Conservation (phyloP, 1,140 invertebrate genomes). For the Hylaeus volcanicus region DNA sequence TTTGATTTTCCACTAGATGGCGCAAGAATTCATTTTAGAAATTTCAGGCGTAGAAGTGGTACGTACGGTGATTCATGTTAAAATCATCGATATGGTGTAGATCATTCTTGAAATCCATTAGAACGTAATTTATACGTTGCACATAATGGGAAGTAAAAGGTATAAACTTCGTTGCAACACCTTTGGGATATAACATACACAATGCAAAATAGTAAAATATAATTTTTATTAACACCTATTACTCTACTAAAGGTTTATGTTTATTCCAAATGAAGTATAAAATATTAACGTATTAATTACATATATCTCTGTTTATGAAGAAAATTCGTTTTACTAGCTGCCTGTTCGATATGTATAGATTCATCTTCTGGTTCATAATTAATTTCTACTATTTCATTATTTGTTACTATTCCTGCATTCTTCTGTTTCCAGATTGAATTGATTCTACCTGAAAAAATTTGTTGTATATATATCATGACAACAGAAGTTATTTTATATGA, state of each 20-base stretch:
- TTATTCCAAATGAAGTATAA: conserved; percentile 2
- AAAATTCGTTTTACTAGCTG: conserved; percentile 34
- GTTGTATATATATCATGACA: background rate
- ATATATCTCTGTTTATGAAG: background rate
- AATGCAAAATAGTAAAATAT: background rate
- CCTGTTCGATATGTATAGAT: conserved; percentile 40
- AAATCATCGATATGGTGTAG: background rate
- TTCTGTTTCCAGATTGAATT: conserved; percentile 17
- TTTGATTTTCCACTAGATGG: background rate
- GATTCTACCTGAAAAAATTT: conserved; percentile 39
- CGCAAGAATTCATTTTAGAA: conserved; percentile 11
- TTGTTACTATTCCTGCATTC: background rate
- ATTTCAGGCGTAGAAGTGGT: background rate
- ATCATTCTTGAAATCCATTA: background rate
- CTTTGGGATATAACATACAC: background rate
- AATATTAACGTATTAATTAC: background rate
- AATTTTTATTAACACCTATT: conserved; percentile 10
- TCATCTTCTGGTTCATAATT: conserved; percentile 37
- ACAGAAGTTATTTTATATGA: background rate
- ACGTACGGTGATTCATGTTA: background rate
- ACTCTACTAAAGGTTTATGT: background rate
- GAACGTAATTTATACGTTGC: background rate
- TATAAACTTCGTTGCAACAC: background rate
- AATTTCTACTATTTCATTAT: conserved; percentile 25
- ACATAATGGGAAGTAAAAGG: background rate